phyloP scores from a whole-genome alignment of 2,888 invertebrate genomes.

The Cheilosia scutellata region DNA sequence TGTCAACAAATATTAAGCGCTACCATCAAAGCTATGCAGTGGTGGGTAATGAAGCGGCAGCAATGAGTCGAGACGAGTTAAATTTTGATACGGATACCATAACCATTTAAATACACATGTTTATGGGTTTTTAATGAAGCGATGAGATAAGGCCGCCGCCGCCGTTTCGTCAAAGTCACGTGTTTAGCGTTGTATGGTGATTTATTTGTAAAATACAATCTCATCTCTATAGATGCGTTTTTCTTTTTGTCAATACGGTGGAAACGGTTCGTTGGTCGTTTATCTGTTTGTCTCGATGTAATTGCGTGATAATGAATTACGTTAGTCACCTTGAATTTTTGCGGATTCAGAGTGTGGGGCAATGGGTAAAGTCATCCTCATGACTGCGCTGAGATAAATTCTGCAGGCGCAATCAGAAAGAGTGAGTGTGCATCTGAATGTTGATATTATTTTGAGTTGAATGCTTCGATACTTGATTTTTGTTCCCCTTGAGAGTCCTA shows the following conservation, averaged over 20 bases:
- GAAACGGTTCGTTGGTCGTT: conserved; percentile 1
- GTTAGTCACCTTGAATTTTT: conserved; percentile 6
- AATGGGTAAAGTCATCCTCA: neutral
- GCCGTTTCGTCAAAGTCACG: neutral
- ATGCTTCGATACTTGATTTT: too few relatives aligned
- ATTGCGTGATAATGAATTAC: conserved; percentile 21
- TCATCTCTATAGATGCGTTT: neutral
- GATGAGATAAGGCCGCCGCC: neutral
- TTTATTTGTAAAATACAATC: neutral
- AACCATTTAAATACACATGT: conserved; percentile 3
- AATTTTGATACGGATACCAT: neutral
- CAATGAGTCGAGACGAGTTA: neutral
- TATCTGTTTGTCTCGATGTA: neutral
- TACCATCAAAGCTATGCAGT: neutral
- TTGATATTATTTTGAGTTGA: too few relatives aligned
- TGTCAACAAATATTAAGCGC: neutral
- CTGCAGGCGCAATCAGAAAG: too few relatives aligned
- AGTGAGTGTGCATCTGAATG: too few relatives aligned
- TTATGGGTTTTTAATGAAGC: neutral
- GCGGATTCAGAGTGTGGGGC: neutral
- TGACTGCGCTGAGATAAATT: too few relatives aligned
- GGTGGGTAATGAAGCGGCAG: neutral
- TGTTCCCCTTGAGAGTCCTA: too few relatives aligned
- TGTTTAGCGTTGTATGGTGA: neutral
- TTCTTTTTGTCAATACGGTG: neutral